These are phyloP conservation scores for Formica exsecta DNA, from an alignment of 1,140 invertebrate genomes.

Conservation along the genomic window DNA sequence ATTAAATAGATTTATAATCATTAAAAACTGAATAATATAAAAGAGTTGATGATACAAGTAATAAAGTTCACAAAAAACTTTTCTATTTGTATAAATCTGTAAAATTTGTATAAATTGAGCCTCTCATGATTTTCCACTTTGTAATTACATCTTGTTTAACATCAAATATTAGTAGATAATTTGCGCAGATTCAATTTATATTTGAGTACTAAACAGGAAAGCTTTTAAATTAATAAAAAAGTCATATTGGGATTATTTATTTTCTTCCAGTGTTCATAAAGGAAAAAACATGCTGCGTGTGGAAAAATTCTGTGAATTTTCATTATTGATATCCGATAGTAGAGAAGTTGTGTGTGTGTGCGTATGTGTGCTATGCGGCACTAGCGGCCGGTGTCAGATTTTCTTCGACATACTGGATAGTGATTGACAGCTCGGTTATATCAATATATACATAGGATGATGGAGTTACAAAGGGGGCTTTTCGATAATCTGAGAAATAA, in stretches of 20 bases:
- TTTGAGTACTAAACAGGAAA: background rate
- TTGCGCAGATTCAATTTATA: slow-evolving; percentile 24
- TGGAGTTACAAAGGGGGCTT: background rate
- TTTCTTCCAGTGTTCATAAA: background rate
- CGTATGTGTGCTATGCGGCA: background rate
- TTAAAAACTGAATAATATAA: background rate
- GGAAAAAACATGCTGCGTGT: slow-evolving; percentile 30
- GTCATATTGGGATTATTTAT: slow-evolving; percentile 20
- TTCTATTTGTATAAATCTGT: background rate
- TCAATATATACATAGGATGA: background rate
- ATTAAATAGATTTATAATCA: background rate
- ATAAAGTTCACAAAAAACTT: background rate
- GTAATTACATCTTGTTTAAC: slow-evolving; percentile 6
- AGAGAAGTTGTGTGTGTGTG: slow-evolving; percentile 11
- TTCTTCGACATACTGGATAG: background rate
- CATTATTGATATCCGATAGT: slow-evolving; percentile 67
- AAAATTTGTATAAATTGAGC: too few species aligned
- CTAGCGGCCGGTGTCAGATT: slow-evolving; percentile 5
- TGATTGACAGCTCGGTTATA: slow-evolving; percentile 24
- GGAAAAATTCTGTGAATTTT: slow-evolving; percentile 65
- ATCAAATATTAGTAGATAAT: slow-evolving; percentile 31
- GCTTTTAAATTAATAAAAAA: background rate
- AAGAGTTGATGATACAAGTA: background rate
- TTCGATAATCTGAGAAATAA: background rate
- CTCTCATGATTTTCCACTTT: background rate